These are phyloP conservation scores for Eupeodes latifasciatus DNA, from an alignment of 2,888 invertebrate genomes.

Conservation along the genomic window DNA sequence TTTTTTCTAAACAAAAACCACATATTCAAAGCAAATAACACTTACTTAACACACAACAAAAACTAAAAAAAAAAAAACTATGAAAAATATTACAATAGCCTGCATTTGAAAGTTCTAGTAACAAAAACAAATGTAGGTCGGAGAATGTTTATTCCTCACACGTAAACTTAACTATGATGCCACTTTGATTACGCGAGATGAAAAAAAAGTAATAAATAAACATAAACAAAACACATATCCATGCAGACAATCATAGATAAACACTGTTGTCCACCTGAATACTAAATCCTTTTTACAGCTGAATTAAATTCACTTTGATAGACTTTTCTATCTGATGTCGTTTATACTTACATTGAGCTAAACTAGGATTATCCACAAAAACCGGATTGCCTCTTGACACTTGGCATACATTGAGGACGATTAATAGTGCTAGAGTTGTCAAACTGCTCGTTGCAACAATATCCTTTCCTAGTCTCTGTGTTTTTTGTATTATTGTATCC, in stretches of 20 bases:
- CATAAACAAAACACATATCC: neutral
- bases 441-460: slow-evolving; percentile 40
- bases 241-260: slow-evolving; percentile 13
- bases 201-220: slow-evolving; percentile 21
- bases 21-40: neutral
- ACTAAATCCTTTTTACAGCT: slow-evolving; percentile 12
- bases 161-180: slow-evolving; percentile 54
- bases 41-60: slow-evolving; percentile 57
- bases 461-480: slow-evolving; percentile 58
- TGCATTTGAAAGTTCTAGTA: slow-evolving; percentile 57
- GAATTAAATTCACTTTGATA: slow-evolving; percentile 33
- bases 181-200: slow-evolving; percentile 69
- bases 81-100: slow-evolving; percentile 37
- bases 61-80: slow-evolving; percentile 2
- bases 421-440: slow-evolving; percentile 63
- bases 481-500: slow-evolving; percentile 78
- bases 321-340: neutral
- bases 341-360: slow-evolving; percentile 84
- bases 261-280: slow-evolving; percentile 29
- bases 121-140: slow-evolving; percentile 62
- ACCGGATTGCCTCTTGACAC: slow-evolving; percentile 81
- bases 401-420: slow-evolving; percentile 78
- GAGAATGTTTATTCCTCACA: slow-evolving; percentile 62
- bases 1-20: neutral
- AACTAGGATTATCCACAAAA: slow-evolving; percentile 84